Base-by-base conservation (phyloP, 2,888 invertebrate genomes). In the Papilio protenor region DNA sequence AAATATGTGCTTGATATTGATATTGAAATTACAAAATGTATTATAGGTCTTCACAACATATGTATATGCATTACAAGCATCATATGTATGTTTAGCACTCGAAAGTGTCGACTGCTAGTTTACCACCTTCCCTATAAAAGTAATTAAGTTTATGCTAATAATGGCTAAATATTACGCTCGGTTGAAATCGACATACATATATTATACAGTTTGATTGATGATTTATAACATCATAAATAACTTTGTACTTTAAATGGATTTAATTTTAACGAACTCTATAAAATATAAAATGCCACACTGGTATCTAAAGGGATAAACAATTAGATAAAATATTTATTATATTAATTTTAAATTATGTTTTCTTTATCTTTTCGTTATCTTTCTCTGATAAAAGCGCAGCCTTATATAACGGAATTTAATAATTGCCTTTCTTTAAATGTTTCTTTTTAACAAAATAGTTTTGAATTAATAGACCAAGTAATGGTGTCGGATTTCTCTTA, bases 401-500 rank as follows among this genome's bases (percentile, higher is more conserved):
- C 16, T 27, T 27, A 27, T 27, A 27, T 2, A 27, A 2, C 27
- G 27, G 27, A 2, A 27, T 27, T 49, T 49, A 49, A 33, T 33
- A 5, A 5, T 33, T 33, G 5, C 33, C 33, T 33, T 33, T 59
- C 59, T 23, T 59, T 21, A 10, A 57, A 21, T 21, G 1, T 33
- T 73, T 80, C 57, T 76, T 76, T 55, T 61, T 49, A 69, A 74
- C 79, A 76, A 79, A 82, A 79, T 78, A 75, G 75, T 76, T 70
- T 6, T 14, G 12, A 73, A 74, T 77, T 69, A 69, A 69, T 69
- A 40, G 66, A 69, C 66, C 66, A 69, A 45, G 66, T 69, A 69
- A 69, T 45, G 45, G 45, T 55, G 75, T 40, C 66, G 5, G 66
- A 66, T 90, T 90, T 91, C 90, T 86, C 89, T 84, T 83, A 83